Conservation (phyloP, 2,888 invertebrate species). For the Drosophila prostipennis region DNA sequence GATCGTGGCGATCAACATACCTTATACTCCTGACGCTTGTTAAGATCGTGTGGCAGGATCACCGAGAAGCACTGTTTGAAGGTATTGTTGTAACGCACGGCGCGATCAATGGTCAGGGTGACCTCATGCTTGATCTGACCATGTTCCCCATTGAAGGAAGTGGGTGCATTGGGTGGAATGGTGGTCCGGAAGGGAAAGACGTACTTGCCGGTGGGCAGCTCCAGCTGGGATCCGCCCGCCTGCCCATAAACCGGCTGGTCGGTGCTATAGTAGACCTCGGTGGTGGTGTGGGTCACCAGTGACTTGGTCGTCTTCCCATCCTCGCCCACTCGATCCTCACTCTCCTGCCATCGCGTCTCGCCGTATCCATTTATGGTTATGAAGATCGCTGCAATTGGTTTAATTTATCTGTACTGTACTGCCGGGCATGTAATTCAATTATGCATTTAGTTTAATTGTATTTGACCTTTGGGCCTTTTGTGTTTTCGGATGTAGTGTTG, state of each 20-base stretch:
- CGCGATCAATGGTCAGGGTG: slow-evolving; percentile 91
- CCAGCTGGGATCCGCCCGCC: slow-evolving; percentile 87
- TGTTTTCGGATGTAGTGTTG: background rate
- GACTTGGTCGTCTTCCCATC: slow-evolving; percentile 80
- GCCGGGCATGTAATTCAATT: slow-evolving; percentile 37
- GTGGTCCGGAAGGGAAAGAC: slow-evolving; percentile 91
- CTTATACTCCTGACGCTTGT: slow-evolving; percentile 88
- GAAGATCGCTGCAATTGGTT: slow-evolving; percentile 79
- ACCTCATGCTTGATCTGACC: slow-evolving; percentile 92
- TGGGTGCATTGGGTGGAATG: slow-evolving; percentile 87
- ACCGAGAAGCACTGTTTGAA: slow-evolving; percentile 92
- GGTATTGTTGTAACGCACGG: slow-evolving; percentile 93
- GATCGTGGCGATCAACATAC: slow-evolving; percentile 82
- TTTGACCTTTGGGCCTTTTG: slow-evolving; percentile 21
- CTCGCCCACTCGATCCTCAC: slow-evolving; percentile 73
- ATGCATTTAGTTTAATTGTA: slow-evolving; percentile 37
- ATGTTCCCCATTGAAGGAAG: slow-evolving; percentile 90
- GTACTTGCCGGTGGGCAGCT: slow-evolving; percentile 88
- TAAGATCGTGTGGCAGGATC: slow-evolving; percentile 91
- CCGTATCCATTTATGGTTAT: slow-evolving; percentile 82
- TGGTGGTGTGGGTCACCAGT: slow-evolving; percentile 78
- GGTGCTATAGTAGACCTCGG: slow-evolving; percentile 81
- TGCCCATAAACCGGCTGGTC: slow-evolving; percentile 82
- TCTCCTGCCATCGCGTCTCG: slow-evolving; percentile 83
- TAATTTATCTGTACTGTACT: slow-evolving; percentile 51